Base-by-base conservation (phyloP, 2,888 invertebrate species). In the Amiota mariae region DNA sequence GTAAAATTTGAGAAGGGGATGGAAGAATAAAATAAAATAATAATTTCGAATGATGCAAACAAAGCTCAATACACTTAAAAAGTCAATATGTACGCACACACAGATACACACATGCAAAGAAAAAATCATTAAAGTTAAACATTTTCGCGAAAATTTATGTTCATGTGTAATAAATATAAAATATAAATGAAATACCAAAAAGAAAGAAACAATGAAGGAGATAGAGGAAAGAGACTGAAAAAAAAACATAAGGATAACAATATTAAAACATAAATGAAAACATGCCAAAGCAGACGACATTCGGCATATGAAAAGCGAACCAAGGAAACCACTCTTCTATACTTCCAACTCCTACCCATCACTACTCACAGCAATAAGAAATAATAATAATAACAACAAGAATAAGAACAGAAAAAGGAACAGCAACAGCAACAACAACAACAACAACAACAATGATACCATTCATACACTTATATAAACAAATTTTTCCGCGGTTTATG, bases 211-310 rank as follows among this genome's bases (percentile, higher is more conserved):
- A 20, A 36, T 36, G 8, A 36, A 36, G 36, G 36, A 4, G 59
- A 59, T 57, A 57, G 57, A 24, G 9, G 12, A 20, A 12, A 15
- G n/a, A 15, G 56, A 15, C 8, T 56, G 56, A 59, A n/a, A n/a
- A 46, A 63, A 68, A 72, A 72, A 59, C 74, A 67, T 68, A 73
- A 75, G 81, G 74, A 75, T 68, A 78, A 81, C 73, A 74, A 77
- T 79, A 77, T 78, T 76, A 75, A 82, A 75, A 75, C 75, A 79
- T 73, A 73, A 73, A 78, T 78, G 74, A 73, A 77, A 76, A 73
- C 77, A 74, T 80, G 79, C 77, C 77, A 79, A 80, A 75, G 75
- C 73, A 76, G 77, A 75, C 61, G 71, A 75, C 78, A 77, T 51
- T 74, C 79, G 77, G 76, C 76, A 78, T 73, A 81, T 64, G 56